Evolutionary conservation across 1,140 invertebrate species (phyloP).

Genomic region (Melitaea cinxia): DNA sequence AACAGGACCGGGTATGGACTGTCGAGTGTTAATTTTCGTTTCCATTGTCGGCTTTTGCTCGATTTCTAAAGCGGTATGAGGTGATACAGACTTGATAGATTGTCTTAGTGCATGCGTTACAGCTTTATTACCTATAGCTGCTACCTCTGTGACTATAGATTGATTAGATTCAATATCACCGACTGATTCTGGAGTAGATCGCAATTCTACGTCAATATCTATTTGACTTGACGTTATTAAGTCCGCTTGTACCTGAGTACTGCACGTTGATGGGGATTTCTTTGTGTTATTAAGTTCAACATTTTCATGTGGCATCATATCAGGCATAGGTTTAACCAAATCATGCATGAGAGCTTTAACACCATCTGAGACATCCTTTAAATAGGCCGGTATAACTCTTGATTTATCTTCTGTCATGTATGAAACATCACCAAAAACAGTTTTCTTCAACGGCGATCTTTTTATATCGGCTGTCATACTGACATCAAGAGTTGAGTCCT

Average conservation of each 20-base stretch:
- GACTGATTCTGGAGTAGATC: slow-evolving; percentile 39
- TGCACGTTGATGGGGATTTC: slow-evolving; percentile 46
- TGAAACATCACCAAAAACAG: slow-evolving; percentile 54
- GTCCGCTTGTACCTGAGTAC: slow-evolving; percentile 63
- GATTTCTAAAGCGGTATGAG: slow-evolving; percentile 25
- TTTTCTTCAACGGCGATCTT: slow-evolving; percentile 58
- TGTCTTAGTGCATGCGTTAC: slow-evolving; percentile 11
- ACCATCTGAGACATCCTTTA: slow-evolving; percentile 60
- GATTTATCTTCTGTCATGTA: slow-evolving; percentile 52
- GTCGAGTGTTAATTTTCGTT: slow-evolving; percentile 8
- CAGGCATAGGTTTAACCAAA: slow-evolving; percentile 61
- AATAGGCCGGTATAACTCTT: slow-evolving; percentile 61
- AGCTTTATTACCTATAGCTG: slow-evolving; percentile 10
- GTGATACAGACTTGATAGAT: not conserved
- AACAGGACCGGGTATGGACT: slow-evolving; percentile 32
- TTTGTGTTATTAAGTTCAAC: slow-evolving; percentile 22
- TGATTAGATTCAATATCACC: slow-evolving; percentile 32
- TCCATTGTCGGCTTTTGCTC: slow-evolving; percentile 9
- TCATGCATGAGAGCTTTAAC: slow-evolving; percentile 68
- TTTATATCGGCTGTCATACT: slow-evolving; percentile 39
- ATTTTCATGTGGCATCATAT: slow-evolving; percentile 46
- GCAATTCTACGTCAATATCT: slow-evolving; percentile 52
- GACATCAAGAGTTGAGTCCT: slow-evolving; percentile 49
- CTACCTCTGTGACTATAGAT: slow-evolving; percentile 26
- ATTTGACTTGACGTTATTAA: slow-evolving; percentile 66